Conservation (phyloP, 2,888 invertebrate genomes). For the Microplitis deprimator region DNA sequence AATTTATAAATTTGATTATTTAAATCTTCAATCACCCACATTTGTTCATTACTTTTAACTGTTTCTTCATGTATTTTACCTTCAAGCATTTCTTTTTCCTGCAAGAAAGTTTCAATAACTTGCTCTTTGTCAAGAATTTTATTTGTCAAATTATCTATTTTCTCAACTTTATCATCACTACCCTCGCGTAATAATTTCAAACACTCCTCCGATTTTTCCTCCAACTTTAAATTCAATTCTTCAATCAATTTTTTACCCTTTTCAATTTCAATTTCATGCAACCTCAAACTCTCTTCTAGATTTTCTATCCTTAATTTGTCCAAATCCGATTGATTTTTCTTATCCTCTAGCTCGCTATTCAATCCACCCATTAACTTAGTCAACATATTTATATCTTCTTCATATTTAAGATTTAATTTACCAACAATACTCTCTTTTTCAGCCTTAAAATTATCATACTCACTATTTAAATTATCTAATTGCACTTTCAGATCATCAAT, state of each 20-base stretch:
- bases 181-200: constrained; percentile 46
- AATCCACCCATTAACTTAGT: background rate
- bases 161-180: constrained; percentile 43
- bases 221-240: constrained; percentile 55
- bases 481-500: background rate
- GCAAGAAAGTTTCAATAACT: constrained; percentile 51
- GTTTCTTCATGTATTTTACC: background rate
- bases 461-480: background rate
- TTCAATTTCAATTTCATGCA: background rate
- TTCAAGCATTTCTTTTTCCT: constrained; percentile 2
- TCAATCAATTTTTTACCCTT: constrained; percentile 35
- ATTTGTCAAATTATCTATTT: background rate
- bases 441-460: background rate
- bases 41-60: background rate
- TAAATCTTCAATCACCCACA: background rate
- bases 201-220: constrained; percentile 47
- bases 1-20: background rate
- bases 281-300: constrained; percentile 46
- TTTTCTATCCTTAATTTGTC: background rate
- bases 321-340: background rate
- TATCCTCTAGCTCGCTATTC: background rate
- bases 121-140: constrained; percentile 44
- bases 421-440: background rate
- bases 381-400: background rate
- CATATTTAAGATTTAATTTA: constrained; percentile 9